phyloP scores from a whole-genome alignment of 2,113 vertebrate genomes.

The Antechinus flavipes region DNA sequence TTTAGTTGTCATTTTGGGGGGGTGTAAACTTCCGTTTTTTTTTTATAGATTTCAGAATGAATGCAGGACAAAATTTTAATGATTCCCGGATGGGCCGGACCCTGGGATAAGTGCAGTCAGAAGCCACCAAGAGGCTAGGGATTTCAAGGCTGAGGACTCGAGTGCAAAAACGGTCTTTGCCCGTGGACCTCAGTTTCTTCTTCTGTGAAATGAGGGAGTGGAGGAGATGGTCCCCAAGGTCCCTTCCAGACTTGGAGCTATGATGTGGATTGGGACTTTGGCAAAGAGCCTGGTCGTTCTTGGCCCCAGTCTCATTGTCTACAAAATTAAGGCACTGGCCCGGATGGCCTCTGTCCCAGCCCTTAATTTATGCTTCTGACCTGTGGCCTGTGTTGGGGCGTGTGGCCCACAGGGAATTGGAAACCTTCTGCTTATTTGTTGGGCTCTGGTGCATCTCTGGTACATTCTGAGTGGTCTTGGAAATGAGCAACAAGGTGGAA shows the following conservation, averaged over 20 bases:
- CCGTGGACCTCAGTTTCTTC: neutral
- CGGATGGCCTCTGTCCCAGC: too few relatives aligned
- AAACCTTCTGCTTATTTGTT: neutral
- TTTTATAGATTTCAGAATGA: neutral
- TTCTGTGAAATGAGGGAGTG: neutral
- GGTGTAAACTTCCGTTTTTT: neutral
- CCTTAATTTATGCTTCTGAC: too few relatives aligned
- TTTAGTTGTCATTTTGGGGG: neutral
- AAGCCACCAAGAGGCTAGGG: neutral
- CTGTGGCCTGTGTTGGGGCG: too few relatives aligned
- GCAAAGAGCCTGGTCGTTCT: too few relatives aligned
- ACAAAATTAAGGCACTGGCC: too few relatives aligned
- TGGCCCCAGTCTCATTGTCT: too few relatives aligned
- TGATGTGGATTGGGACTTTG: too few relatives aligned
- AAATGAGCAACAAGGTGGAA: neutral
- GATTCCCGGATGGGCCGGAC: neutral
- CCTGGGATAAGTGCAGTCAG: neutral
- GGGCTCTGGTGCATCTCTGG: neutral
- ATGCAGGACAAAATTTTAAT: neutral
- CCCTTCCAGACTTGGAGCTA: too few relatives aligned
- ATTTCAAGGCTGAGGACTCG: neutral
- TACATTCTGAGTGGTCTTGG: neutral
- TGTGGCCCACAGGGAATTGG: neutral
- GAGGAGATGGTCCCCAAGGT: neutral
- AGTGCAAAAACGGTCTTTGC: neutral